Conservation (phyloP, 1,140 invertebrate species). For the Holcopasites calliopsidis region DNA sequence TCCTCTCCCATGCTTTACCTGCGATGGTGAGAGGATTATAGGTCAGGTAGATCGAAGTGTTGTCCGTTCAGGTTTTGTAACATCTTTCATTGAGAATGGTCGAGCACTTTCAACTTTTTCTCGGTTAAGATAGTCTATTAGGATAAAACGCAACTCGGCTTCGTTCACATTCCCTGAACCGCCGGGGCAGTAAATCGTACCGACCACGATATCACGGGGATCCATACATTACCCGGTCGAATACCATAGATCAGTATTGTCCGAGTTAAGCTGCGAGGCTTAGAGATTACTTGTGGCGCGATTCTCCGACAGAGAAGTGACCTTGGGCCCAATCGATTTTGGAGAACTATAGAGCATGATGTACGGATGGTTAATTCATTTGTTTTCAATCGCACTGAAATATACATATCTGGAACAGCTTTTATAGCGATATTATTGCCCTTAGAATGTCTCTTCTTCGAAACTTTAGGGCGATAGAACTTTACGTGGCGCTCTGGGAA, state of each 20-base stretch:
- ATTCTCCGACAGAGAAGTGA: background rate
- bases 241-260: constrained; percentile 20
- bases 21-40: too few relatives aligned
- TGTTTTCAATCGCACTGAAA: background rate
- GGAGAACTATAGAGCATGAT: background rate
- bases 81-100: too few relatives aligned
- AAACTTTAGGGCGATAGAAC: too few relatives aligned
- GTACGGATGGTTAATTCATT: background rate
- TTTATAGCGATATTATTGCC: too few relatives aligned
- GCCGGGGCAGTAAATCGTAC: background rate
- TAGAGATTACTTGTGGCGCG: background rate
- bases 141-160: background rate
- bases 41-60: too few relatives aligned
- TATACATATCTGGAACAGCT: too few relatives aligned
- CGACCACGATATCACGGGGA: background rate
- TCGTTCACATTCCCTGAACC: background rate
- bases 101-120: too few relatives aligned
- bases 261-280: background rate
- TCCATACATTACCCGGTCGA: constrained; percentile 1
- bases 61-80: too few relatives aligned
- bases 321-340: constrained; percentile 5
- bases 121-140: background rate
- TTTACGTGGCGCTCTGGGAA: too few relatives aligned
- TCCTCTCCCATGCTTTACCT: too few relatives aligned
- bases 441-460: too few relatives aligned